Conservation (phyloP, 2,113 vertebrate genomes). For the Motacilla alba region DNA sequence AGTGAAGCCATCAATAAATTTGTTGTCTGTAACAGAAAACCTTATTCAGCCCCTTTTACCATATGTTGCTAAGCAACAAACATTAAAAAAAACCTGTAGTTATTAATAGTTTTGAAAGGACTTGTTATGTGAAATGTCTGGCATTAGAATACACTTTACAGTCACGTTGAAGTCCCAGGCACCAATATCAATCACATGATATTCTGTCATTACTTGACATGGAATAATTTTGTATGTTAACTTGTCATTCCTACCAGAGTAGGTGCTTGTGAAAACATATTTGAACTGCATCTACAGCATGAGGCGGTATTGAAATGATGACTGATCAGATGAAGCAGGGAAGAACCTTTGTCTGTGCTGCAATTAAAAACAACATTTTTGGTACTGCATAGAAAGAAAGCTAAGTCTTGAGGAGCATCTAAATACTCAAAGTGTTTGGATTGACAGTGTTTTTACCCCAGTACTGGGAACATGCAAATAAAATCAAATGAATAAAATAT, state of each 20-base stretch:
- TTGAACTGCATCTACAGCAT: conserved; percentile 15
- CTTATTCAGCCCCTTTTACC: too few relatives aligned
- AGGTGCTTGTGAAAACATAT: background rate
- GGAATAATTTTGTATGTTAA: background rate
- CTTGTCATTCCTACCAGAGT: background rate
- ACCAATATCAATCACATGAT: background rate
- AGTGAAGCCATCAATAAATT: too few relatives aligned
- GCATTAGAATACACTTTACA: background rate
- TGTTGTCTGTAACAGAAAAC: too few relatives aligned
- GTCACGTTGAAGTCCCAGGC: conserved; percentile 1
- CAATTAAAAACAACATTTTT: background rate
- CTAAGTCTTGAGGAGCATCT: background rate
- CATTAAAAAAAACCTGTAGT: background rate
- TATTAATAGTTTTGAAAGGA: conserved; percentile 16
- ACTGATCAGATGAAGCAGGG: background rate
- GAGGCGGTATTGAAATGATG: background rate
- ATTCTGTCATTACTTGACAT: background rate
- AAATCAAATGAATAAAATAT: background rate
- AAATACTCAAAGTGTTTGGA: background rate
- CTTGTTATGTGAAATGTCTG: background rate
- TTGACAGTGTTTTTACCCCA: background rate
- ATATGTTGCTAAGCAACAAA: too few relatives aligned
- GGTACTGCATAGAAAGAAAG: background rate
- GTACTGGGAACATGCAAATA: background rate
- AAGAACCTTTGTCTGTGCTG: background rate